These are phyloP conservation scores for Ridgeia piscesae DNA, from an alignment of 1,140 invertebrate genomes.

Conservation along the genomic window DNA sequence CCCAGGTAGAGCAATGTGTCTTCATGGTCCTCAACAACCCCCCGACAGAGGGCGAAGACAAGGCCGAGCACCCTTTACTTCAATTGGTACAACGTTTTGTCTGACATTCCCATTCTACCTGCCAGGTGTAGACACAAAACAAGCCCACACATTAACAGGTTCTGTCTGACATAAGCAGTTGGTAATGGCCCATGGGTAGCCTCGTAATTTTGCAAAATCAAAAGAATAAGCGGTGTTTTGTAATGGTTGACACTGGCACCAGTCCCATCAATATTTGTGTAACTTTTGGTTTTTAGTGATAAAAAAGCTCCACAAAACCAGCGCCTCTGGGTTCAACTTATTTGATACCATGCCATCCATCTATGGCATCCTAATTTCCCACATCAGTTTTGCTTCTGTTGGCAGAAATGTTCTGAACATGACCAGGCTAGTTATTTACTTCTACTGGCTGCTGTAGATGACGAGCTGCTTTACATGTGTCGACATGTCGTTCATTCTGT, in stretches of 20 bases:
- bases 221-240: too few relatives aligned
- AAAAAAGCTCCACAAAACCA: too few relatives aligned
- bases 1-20: conserved; percentile 76
- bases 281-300: too few relatives aligned
- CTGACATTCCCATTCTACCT: neutral
- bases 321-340: too few relatives aligned
- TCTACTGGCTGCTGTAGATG: neutral
- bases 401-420: neutral
- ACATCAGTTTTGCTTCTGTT: neutral
- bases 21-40: conserved; percentile 65
- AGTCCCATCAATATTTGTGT: too few relatives aligned
- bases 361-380: neutral
- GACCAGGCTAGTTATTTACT: neutral
- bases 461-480: neutral
- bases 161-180: too few relatives aligned
- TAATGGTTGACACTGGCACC: too few relatives aligned
- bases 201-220: too few relatives aligned
- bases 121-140: neutral
- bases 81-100: conserved; percentile 45
- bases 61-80: too few relatives aligned
- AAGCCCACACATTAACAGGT: too few relatives aligned
- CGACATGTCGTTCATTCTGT: neutral
- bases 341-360: too few relatives aligned
- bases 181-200: too few relatives aligned
- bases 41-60: conserved; percentile 47